phyloP scores from a whole-genome alignment of 2,888 invertebrate species.

The Panopea generosa region DNA sequence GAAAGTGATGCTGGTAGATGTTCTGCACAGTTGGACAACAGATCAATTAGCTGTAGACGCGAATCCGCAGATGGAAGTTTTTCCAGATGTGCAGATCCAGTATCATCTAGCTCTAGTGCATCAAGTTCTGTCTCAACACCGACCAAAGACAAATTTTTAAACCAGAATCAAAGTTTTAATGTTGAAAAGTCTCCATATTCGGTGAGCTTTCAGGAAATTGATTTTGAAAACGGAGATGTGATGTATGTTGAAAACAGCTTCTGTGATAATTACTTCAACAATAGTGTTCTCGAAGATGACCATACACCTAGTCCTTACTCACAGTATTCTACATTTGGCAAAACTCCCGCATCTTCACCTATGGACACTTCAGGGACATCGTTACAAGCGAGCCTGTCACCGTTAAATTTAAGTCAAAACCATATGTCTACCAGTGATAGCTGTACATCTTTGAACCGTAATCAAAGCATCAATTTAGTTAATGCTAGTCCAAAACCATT shows the following conservation, averaged over 20 bases:
- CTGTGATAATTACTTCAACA: conserved; percentile 6
- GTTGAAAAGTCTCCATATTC: conserved; percentile 40
- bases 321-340: not conserved
- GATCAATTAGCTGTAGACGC: too few species aligned
- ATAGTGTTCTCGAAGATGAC: not conserved
- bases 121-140: not conserved
- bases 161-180: conserved; percentile 14
- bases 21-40: too few species aligned
- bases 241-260: conserved; percentile 42
- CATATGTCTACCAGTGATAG: conserved; percentile 31
- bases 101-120: too few species aligned
- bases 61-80: too few species aligned
- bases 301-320: not conserved
- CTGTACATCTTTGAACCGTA: not conserved
- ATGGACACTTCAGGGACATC: not conserved
- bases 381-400: conserved; percentile 2
- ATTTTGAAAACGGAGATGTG: conserved; percentile 55
- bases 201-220: conserved; percentile 53
- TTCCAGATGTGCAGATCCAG: too few species aligned
- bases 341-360: conserved; percentile 25
- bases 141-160: not conserved
- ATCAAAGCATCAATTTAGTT: not conserved
- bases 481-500: too few species aligned
- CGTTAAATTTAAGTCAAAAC: conserved; percentile 24
- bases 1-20: not conserved